phyloP scores from a whole-genome alignment of 2,888 invertebrate species.

The Noctua janthina region DNA sequence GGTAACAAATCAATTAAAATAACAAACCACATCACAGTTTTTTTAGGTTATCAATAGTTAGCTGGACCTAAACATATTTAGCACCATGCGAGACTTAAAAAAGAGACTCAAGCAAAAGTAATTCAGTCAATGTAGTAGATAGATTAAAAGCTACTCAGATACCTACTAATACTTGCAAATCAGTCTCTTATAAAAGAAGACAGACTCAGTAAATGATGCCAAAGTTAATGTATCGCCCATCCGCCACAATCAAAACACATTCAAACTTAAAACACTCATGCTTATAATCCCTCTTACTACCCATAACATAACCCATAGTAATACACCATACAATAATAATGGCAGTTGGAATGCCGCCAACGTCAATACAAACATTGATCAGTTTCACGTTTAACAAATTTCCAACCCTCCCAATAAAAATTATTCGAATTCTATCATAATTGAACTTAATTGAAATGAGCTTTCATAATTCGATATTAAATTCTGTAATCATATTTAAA shows the following conservation, averaged over 20 bases:
- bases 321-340: conserved; percentile 35
- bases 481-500: conserved; percentile 52
- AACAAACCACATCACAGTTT: too few relatives aligned
- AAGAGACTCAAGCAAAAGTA: not conserved
- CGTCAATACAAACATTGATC: conserved; percentile 55
- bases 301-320: conserved; percentile 26
- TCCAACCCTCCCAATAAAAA: conserved; percentile 41
- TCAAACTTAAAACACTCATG: conserved; percentile 29
- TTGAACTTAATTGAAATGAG: conserved; percentile 60
- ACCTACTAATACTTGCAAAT: not conserved
- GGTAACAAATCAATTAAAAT: too few relatives aligned
- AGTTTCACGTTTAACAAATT: conserved; percentile 40
- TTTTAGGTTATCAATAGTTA: too few relatives aligned
- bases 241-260: conserved; percentile 10
- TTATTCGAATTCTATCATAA: conserved; percentile 52
- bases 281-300: conserved; percentile 19
- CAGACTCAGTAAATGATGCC: not conserved
- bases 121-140: not conserved
- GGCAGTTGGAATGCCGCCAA: conserved; percentile 60
- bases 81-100: not conserved
- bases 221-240: not conserved
- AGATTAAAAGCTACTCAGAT: not conserved
- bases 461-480: conserved; percentile 54
- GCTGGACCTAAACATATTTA: not conserved
- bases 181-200: not conserved